Base-by-base conservation (phyloP, 2,888 invertebrate genomes). In the Steromphala cineraria region DNA sequence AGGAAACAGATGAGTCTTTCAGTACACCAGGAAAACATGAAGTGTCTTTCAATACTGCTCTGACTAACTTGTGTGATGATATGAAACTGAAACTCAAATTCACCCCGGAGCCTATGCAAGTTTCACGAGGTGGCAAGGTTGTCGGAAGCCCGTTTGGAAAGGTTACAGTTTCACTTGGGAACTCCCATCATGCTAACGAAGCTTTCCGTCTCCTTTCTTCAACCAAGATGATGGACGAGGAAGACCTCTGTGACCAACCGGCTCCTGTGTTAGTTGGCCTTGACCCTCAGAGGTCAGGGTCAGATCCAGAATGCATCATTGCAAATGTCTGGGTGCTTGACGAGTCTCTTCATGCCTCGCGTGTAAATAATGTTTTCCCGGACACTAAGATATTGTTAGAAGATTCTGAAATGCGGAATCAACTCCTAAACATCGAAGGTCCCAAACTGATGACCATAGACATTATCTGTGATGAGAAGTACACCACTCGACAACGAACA, bases 341-440 rank as follows among this genome's bases (percentile, higher is more conserved):
- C 19, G 85, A 84, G 13, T 80, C 5, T 55, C 77, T 81, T 21
- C 80, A 79, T 28, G 74, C 52, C 17, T 75, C 75, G 24, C 24
- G 21, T 21, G 75, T 75, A 24, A 75, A 75, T 52, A 75, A 75
- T 75, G 75, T 75, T 52, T 75, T 75, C 24, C 75, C 53, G 5
- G 53, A 75, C 75, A 75, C 83, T 28, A 19, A 84, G 76, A 53
- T 84, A 21, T 36, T 85, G 71, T 77, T 85, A n/a, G 85, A 85
- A 67, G 67, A 85, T 74, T 36, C 84, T 15, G 81, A 81, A 17
- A 82, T 85, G 36, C 62, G 55, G 1, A 52, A 75, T 52, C 46
- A 52, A 52, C 52, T 75, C 15, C 75, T 75, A 15, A 24, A 52
- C 24, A 24, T 75, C 17, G 75, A 75, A 52, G 40, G 46, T 52